phyloP scores from a whole-genome alignment of 64 coral and sea anemone genomes.

The Anthopleura sola region DNA sequence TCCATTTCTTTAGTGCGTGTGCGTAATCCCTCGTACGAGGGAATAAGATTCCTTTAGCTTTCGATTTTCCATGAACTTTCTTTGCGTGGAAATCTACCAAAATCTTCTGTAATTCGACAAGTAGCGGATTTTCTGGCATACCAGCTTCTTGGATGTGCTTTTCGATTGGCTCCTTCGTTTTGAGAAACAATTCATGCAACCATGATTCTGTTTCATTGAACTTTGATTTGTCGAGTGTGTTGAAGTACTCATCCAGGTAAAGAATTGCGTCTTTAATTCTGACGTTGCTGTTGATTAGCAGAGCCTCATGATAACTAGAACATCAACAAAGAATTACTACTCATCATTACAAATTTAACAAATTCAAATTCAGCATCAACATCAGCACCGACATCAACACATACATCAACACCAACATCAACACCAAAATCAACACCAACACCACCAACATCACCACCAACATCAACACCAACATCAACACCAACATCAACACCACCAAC shows the following conservation, averaged over 20 bases:
- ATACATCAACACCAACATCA: too few relatives aligned
- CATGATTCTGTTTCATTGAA: constrained; percentile 42
- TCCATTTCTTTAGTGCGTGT: constrained; percentile 37
- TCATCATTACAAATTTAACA: too few relatives aligned
- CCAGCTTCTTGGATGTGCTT: constrained; percentile 24
- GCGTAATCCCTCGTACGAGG: constrained; percentile 36
- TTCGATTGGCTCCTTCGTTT: constrained; percentile 42
- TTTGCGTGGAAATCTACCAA: constrained; percentile 7
- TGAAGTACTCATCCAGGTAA: constrained; percentile 56
- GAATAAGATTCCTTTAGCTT: constrained; percentile 49
- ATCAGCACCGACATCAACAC: too few relatives aligned
- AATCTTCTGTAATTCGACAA: constrained; percentile 48
- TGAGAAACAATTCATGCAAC: constrained; percentile 22
- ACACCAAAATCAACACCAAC: too few relatives aligned
- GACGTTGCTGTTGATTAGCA: constrained; percentile 49
- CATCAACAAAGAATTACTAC: not conserved
- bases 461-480: too few relatives aligned
- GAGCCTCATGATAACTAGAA: constrained; percentile 48
- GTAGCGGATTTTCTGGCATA: constrained; percentile 42
- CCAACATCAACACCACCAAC: too few relatives aligned
- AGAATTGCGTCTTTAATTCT: constrained; percentile 65
- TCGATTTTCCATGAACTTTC: not conserved
- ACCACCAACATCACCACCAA: too few relatives aligned
- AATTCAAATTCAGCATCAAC: too few relatives aligned
- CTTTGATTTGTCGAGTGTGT: constrained; percentile 32